phyloP scores from a whole-genome alignment of 2,888 invertebrate genomes.

The Pinctada fucata region DNA sequence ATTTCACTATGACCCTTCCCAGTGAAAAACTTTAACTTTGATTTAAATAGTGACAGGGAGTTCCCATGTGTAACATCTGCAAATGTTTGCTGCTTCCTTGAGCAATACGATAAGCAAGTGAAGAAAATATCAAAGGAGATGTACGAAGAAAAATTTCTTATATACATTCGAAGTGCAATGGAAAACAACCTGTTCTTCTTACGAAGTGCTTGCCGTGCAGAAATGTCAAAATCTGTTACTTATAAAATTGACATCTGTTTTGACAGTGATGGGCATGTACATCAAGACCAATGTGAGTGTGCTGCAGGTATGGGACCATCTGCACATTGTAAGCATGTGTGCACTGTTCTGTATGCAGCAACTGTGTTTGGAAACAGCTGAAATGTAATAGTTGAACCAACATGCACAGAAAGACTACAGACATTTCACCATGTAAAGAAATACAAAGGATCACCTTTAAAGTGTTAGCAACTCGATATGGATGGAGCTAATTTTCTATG shows the following conservation, averaged over 20 bases:
- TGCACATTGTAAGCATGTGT: slow-evolving; percentile 55
- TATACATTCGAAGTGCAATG: no score
- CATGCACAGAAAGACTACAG: slow-evolving; percentile 23
- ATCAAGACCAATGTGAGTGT: slow-evolving; percentile 55
- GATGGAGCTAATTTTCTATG: slow-evolving; percentile 39
- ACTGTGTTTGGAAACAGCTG: not conserved
- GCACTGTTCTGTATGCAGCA: slow-evolving; percentile 34
- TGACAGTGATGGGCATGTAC: slow-evolving; percentile 32
- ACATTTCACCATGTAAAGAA: slow-evolving; percentile 21
- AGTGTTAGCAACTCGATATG: slow-evolving; percentile 17
- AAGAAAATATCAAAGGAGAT: no score
- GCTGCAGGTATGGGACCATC: slow-evolving; percentile 52
- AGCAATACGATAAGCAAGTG: no score
- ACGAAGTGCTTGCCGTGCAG: slow-evolving; percentile 29
- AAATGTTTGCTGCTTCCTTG: no score
- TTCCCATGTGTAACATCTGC: no score
- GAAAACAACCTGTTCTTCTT: slow-evolving; percentile 8
- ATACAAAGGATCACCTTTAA: slow-evolving; percentile 13
- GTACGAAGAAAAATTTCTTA: no score
- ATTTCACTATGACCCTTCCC: no score
- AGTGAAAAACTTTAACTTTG: no score
- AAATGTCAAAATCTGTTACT: slow-evolving; percentile 36
- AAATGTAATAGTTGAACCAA: slow-evolving; percentile 8
- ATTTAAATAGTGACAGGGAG: no score
- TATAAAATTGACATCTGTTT: slow-evolving; percentile 43